These are phyloP conservation scores for Scaptomyza graminum DNA, from an alignment of 1,140 invertebrate genomes.

Conservation along the genomic window DNA sequence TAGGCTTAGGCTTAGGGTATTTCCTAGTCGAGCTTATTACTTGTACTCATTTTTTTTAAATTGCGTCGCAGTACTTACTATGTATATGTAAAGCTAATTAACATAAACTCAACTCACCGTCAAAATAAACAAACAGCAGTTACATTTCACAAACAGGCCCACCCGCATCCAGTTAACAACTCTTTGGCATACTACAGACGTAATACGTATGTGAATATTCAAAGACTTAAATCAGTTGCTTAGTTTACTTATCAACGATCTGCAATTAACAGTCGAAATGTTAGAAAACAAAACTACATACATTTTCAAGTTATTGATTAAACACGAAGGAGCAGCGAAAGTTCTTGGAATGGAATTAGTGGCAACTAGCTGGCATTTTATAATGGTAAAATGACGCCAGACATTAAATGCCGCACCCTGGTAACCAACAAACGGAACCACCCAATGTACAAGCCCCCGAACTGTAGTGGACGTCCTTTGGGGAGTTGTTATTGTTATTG, in stretches of 20 bases:
- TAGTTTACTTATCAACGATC: slow-evolving; percentile 57
- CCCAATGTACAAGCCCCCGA: slow-evolving; percentile 5
- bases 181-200: background rate
- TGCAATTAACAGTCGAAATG: slow-evolving; percentile 48
- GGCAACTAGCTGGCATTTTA: slow-evolving; percentile 27
- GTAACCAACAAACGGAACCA: slow-evolving; percentile 33
- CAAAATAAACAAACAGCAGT: slow-evolving; percentile 34
- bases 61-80: slow-evolving; percentile 46
- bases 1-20: too few relatives aligned
- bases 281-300: background rate
- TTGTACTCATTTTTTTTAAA: slow-evolving; percentile 16
- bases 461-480: slow-evolving; percentile 51
- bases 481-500: slow-evolving; percentile 43
- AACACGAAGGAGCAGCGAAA: slow-evolving; percentile 68
- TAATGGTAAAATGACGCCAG: slow-evolving; percentile 73
- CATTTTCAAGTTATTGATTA: slow-evolving; percentile 61
- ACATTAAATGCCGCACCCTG: slow-evolving; percentile 70
- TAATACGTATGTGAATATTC: background rate
- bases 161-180: slow-evolving; percentile 4
- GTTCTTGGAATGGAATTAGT: slow-evolving; percentile 53
- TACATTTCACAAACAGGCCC: background rate
- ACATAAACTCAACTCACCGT: slow-evolving; percentile 35
- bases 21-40: too few relatives aligned
- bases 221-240: slow-evolving; percentile 42
- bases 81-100: slow-evolving; percentile 54